Percentiles rank a stretch among this genome's conserved stretches.
These are phyloP conservation scores for Australoheros facetus DNA, from an alignment of 2,797 vertebrate genomes.

Conservation along the genomic window DNA sequence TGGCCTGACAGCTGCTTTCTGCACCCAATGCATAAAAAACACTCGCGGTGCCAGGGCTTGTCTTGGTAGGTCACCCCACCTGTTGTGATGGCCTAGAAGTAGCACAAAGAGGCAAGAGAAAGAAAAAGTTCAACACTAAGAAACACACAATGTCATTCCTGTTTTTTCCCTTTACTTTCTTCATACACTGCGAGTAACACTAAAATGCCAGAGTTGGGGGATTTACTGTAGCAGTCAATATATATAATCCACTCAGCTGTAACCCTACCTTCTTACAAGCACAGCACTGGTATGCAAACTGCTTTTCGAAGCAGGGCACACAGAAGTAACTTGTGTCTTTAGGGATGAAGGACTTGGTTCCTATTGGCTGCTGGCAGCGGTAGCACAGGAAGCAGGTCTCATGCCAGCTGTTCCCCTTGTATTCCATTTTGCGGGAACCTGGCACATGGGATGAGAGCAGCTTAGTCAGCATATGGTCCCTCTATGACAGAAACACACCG, in stretches of 20 bases:
- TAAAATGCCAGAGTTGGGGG: constrained; percentile 29
- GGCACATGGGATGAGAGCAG: constrained; percentile 60
- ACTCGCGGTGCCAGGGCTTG: constrained; percentile 94
- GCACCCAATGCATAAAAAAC: constrained; percentile 92
- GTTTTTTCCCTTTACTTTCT: not conserved
- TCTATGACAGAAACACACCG: constrained; percentile 48
- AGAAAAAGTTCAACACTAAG: not conserved
- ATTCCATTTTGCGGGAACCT: constrained; percentile 99
- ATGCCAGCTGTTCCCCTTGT: constrained; percentile 96
- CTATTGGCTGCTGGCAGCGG: constrained; percentile 91
- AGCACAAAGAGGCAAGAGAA: constrained; percentile 2
- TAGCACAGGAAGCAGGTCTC: constrained; percentile 97
- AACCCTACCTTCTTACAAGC: constrained; percentile 93
- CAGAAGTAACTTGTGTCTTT: constrained; percentile 92
- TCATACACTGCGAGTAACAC: constrained; percentile 7
- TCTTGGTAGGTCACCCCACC: constrained; percentile 90
- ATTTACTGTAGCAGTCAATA: constrained; percentile 35
- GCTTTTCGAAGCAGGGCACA: constrained; percentile 93
- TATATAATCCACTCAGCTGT: constrained; percentile 14
- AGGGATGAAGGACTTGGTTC: constrained; percentile 94
- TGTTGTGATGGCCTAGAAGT: constrained; percentile 87
- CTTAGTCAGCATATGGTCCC: constrained; percentile 71
- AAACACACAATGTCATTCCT: not conserved
- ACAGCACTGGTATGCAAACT: constrained; percentile 92
- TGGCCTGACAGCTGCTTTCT: constrained; percentile 89